Percentiles rank a stretch among this genome's conserved stretches.
Evolutionary conservation across 2,113 vertebrate genomes (phyloP).

Genomic region (Panthera uncia): DNA sequence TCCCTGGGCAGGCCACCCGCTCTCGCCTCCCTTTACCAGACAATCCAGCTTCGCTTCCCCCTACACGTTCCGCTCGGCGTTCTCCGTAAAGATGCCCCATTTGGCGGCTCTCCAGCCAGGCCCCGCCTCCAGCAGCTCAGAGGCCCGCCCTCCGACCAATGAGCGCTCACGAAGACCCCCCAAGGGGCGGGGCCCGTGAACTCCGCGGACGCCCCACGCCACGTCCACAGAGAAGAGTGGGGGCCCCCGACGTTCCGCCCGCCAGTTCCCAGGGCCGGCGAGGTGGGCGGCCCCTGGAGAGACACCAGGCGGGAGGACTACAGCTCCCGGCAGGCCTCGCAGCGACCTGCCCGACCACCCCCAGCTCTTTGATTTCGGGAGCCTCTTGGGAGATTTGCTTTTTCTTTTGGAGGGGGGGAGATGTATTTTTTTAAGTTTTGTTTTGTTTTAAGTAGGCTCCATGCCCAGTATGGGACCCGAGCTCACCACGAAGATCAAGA

Average conservation of each 20-base stretch:
- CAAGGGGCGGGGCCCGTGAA: not conserved
- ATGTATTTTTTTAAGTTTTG: not conserved
- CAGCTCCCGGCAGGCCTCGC: constrained; percentile 37
- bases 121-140: not conserved
- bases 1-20: not conserved
- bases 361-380: not conserved
- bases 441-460: not conserved
- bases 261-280: fast-evolving
- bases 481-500: no score
- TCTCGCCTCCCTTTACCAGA: not conserved
- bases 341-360: not conserved
- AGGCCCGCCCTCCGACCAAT: constrained; percentile 52
- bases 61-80: not conserved
- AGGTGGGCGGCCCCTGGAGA: not conserved
- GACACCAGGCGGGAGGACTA: not conserved
- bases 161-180: not conserved
- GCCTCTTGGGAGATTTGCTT: not conserved
- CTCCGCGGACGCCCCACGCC: constrained; percentile 3
- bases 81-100: constrained; percentile 39
- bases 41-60: not conserved
- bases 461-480: no score
- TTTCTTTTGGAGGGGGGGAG: not conserved
- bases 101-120: not conserved
- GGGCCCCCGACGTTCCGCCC: not conserved
- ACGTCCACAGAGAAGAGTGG: constrained; percentile 64